Evolutionary conservation across 2,888 invertebrate species (phyloP).

Genomic region (Tenthredo notha): DNA sequence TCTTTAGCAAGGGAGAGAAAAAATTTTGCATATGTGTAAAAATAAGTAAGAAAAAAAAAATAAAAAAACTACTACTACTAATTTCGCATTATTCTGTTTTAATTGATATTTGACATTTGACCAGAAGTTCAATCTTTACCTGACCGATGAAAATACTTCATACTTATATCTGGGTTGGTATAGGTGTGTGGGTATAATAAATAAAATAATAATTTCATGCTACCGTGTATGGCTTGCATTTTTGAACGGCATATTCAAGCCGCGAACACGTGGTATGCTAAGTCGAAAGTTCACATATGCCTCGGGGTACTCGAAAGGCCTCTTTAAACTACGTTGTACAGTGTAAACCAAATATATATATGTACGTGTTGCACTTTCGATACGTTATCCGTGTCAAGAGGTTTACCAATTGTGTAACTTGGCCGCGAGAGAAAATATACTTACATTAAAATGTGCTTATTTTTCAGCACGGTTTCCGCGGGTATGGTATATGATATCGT

Average conservation of each 20-base stretch:
- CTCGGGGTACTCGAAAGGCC: constrained; percentile 47
- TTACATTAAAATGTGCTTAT: background rate
- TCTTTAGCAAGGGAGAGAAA: background rate
- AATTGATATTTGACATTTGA: background rate
- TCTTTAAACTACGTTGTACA: constrained; percentile 43
- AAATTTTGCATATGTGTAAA: background rate
- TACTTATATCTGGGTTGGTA: background rate
- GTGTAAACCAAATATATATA: background rate
- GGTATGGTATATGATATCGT: background rate
- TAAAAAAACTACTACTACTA: no score
- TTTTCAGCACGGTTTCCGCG: background rate
- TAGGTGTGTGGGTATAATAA: background rate
- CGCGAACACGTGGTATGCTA: constrained; percentile 27
- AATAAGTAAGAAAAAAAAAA: background rate
- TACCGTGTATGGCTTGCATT: constrained; percentile 27
- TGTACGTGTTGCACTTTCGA: constrained; percentile 45
- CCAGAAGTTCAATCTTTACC: background rate
- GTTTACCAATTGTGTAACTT: constrained; percentile 25
- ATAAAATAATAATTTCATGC: constrained; percentile 32
- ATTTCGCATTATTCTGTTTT: background rate
- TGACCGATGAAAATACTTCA: background rate
- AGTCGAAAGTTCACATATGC: constrained; percentile 54
- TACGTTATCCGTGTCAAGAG: constrained; percentile 31
- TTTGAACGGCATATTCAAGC: background rate
- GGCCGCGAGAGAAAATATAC: constrained; percentile 21